phyloP scores from a whole-genome alignment of 2,888 invertebrate species.

The Steinernema carpocapsae region DNA sequence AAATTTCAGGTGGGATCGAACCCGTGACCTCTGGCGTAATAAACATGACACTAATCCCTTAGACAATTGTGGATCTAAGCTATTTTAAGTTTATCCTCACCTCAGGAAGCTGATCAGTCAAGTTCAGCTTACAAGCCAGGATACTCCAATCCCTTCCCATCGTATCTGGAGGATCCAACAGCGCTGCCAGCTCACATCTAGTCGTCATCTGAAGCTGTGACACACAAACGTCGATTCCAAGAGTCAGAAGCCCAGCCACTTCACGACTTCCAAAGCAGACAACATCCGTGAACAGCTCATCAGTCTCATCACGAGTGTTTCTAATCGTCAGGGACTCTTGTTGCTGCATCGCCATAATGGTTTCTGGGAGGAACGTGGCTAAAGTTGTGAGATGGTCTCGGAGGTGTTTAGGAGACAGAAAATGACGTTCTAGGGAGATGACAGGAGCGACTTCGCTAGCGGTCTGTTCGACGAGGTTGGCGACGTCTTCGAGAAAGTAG shows the following conservation, averaged over 20 bases:
- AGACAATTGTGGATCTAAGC: no score
- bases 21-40: neutral
- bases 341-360: constrained; percentile 71
- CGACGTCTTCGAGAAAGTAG: constrained; percentile 76
- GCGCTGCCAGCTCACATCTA: constrained; percentile 71
- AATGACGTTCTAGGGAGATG: constrained; percentile 76
- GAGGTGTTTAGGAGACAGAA: constrained; percentile 74
- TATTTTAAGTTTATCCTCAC: no score
- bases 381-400: constrained; percentile 56
- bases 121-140: constrained; percentile 73
- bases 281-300: constrained; percentile 74
- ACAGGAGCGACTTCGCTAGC: constrained; percentile 77
- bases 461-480: constrained; percentile 73
- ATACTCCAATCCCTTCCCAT: constrained; percentile 75
- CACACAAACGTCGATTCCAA: constrained; percentile 75
- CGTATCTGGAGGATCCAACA: constrained; percentile 73
- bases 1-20: neutral
- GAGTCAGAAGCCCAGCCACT: constrained; percentile 70
- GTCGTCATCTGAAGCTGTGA: constrained; percentile 75
- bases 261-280: constrained; percentile 75
- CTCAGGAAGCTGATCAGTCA: constrained; percentile 73
- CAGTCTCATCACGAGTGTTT: constrained; percentile 70
- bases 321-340: constrained; percentile 69
- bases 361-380: constrained; percentile 59
- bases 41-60: no score